Percentiles rank a stretch among this genome's conserved stretches.
These are phyloP conservation scores for Lithobates pipiens DNA, from an alignment of 2,797 vertebrate species.

Conservation along the genomic window DNA sequence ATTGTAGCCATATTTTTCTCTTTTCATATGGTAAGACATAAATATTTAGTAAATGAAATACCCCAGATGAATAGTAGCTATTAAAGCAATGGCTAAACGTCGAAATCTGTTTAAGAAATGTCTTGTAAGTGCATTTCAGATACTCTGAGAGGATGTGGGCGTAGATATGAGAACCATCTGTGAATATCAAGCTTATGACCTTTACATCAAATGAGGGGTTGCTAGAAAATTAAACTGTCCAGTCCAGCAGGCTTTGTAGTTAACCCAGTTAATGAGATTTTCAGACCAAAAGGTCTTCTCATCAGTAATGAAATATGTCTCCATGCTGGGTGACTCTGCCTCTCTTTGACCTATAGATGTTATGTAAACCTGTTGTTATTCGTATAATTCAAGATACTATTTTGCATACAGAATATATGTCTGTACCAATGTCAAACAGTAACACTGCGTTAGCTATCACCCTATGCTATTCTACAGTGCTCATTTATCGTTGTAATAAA, in stretches of 20 bases:
- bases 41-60: not conserved
- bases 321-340: not conserved
- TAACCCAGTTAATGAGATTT: conserved; percentile 12
- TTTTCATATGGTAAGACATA: not conserved
- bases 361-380: not conserved
- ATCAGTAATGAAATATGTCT: not conserved
- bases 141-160: not conserved
- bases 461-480: not conserved
- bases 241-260: not conserved
- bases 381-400: not conserved
- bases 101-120: not conserved
- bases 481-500: not conserved
- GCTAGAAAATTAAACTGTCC: conserved; percentile 4
- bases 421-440: not conserved
- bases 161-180: conserved; percentile 12
- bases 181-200: conserved; percentile 16
- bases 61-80: not conserved
- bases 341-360: not conserved
- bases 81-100: not conserved
- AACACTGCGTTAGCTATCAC: not conserved
- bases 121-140: not conserved
- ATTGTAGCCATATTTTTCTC: not conserved
- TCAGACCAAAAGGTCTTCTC: not conserved
- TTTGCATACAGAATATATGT: not conserved
- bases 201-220: conserved; percentile 36